These are phyloP conservation scores for Porites cylindrica DNA, from an alignment of 92 coral and sea anemone species.

Conservation along the genomic window DNA sequence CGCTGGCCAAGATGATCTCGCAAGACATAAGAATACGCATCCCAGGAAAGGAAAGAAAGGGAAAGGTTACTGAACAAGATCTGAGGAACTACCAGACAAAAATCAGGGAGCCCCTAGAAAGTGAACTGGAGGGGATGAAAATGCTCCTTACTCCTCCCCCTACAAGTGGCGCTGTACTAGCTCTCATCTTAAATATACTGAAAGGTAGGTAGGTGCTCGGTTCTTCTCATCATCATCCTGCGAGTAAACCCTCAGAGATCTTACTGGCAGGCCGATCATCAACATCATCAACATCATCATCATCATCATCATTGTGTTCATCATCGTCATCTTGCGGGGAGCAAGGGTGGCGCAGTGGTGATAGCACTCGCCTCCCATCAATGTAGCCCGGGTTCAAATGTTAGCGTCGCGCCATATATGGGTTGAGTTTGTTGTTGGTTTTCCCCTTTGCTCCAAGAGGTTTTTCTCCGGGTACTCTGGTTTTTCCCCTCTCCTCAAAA, in stretches of 20 bases:
- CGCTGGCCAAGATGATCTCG: conserved; percentile 73
- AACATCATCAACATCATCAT: no score
- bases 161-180: conserved; percentile 87
- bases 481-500: no score
- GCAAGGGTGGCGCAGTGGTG: no score
- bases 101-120: conserved; percentile 49
- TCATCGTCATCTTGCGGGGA: no score
- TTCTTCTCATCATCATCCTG: no score
- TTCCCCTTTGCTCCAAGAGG: no score
- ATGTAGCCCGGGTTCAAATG: no score
- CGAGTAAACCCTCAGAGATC: conserved; percentile 30
- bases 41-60: conserved; percentile 56
- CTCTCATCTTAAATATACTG: conserved; percentile 82
- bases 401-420: no score
- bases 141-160: conserved; percentile 85
- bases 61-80: conserved; percentile 80
- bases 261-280: not conserved
- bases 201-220: conserved; percentile 55
- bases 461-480: no score
- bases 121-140: conserved; percentile 45
- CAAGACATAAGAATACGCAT: conserved; percentile 41
- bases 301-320: no score
- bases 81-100: conserved; percentile 60
- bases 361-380: no score
- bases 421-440: no score